Evolutionary conservation across 1,140 invertebrate genomes (phyloP), one percentile per base, ranked within the genome.

Genomic region (Saccostrea cuccullata): DNA sequence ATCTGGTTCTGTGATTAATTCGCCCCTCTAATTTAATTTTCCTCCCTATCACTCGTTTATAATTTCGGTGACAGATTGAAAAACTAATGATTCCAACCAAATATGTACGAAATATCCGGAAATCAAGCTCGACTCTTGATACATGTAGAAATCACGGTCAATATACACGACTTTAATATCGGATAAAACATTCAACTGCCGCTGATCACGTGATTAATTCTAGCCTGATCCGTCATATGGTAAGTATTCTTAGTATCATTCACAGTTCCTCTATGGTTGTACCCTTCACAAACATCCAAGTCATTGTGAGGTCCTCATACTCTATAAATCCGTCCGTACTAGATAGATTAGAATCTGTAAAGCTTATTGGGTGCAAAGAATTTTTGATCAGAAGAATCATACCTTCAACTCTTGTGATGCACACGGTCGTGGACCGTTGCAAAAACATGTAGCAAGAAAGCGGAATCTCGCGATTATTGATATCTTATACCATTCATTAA

Each of bases 21-120:
- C 15, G 11, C 26, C 30, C 15, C 70, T 77, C 6, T 77, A 36
- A 77, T 77, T 77, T 77, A 36, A 77, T 77, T 77, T 77, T 77
- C 17, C 70, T 15, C 23, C 12, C 70, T 30, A 77, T 77, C 70
- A 77, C 26, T 30, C 70, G 70, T 30, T 30, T 30, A 77, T 30
- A 26, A 77, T 77, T 77, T 30, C 70, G 30, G 23, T 77, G 70
- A 77, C 30, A 77, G 70, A 77, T 12, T 77, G 70, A 77, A 77
- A 77, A 77, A 77, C 70, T 36, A 77, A 77, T 77, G 70, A 77
- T 15, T 6, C 26, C 26, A 23, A 11, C 8, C 12, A 4, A 77
- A 30, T 26, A 77, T 77, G 26, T 77, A 40, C 26, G 26, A 77
- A 26, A 67, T 30, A 30, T 15, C 70, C 70, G 70, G 70, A 77